phyloP scores from a whole-genome alignment of 2,888 invertebrate genomes.

The Tetragonisca angustula region DNA sequence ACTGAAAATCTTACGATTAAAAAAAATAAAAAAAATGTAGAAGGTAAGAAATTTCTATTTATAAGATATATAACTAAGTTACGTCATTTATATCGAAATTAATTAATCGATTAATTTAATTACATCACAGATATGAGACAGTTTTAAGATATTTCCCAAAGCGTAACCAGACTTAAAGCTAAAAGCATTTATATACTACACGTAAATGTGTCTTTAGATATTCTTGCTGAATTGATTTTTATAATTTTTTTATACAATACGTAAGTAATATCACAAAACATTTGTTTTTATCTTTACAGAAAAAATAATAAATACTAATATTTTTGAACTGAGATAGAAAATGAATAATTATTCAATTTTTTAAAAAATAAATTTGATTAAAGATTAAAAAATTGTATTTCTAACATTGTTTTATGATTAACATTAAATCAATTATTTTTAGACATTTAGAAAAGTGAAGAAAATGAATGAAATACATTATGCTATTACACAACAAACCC shows the following conservation, averaged over 20 bases:
- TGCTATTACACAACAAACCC: conserved; percentile 86
- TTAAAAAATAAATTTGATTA: background rate
- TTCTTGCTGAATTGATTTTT: background rate
- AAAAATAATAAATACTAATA: background rate
- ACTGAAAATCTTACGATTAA: background rate
- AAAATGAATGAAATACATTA: conserved; percentile 83
- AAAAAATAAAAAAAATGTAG: background rate
- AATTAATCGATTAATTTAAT: conserved; percentile 1
- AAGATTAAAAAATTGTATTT: background rate
- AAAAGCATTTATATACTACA: background rate
- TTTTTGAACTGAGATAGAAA: background rate
- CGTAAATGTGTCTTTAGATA: background rate
- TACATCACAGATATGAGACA: conserved; percentile 51
- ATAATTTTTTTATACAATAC: background rate
- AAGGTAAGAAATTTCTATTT: background rate
- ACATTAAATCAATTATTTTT: background rate
- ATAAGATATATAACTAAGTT: conserved; percentile 19
- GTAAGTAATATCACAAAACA: background rate
- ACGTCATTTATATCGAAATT: conserved; percentile 11
- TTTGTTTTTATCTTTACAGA: background rate
- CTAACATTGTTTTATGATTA: background rate
- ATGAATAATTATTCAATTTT: background rate
- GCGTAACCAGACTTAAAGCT: background rate
- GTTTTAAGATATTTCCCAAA: too few species aligned
- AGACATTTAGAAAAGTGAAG: background rate